Base-by-base conservation (phyloP, 2,888 invertebrate species). In the Loripinus fragilis region DNA sequence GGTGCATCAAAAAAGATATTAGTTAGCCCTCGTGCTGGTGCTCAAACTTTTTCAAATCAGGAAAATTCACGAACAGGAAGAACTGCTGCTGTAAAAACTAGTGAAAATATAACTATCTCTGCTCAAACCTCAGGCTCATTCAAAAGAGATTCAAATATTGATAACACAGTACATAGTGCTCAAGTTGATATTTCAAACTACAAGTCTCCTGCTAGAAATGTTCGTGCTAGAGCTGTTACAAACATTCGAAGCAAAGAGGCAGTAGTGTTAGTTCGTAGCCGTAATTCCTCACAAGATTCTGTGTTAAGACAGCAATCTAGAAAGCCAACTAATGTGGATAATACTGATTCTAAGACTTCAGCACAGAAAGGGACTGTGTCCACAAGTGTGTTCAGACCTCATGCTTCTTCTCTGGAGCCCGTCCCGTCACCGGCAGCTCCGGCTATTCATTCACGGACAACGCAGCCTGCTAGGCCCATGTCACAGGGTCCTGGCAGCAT, bases 321-420 rank as follows among this genome's bases (percentile, higher is more conserved):
- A 41, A 66, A 66, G 23, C 50, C n/a, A 15, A 69, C 30, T 41
- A 28, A 69, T 15, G 17, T 23, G n/a, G 30, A 45, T 15, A 48
- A 17, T 50, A 33, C 45, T n/a, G 30, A 25, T 45, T 28, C 8
- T 69, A 33, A 28, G 45, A 33, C 41, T 23, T 45, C n/a, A 10
- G 30, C 30, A 50, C 28, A 48, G 23, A 33, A 42, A 38, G 41
- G 10, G 25, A 17, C n/a, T 38, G 38, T 35, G 35, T 68, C 42
- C 25, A 60, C 68, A 30, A 48, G 52, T 81, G 81, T 80, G 79
- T 81, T 81, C 79, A 79, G 73, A 71, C 71, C 73, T 35, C 69
- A 76, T 33, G 70, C 84, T 48, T 84, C 84, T 23, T 81, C 84
- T 30, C 69, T 81, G 71, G 80, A 83, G 71, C 76, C 60, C 38